Evolutionary conservation across 2,797 vertebrate genomes (phyloP), one percentile per base, ranked within the genome.

Genomic region (Margarornis squamiger): DNA sequence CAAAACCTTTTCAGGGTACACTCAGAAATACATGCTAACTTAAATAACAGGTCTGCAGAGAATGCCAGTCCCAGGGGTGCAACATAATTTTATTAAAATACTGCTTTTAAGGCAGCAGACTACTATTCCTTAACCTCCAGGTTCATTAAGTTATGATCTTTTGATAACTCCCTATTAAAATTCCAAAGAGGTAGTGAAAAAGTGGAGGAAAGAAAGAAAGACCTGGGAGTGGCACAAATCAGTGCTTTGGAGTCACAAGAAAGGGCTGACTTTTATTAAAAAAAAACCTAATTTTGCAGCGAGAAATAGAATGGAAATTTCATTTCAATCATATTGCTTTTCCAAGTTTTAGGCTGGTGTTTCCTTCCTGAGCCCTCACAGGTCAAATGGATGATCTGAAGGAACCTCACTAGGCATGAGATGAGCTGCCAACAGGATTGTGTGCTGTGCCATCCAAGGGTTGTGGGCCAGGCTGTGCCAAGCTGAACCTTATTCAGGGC

Each of bases 71-170:
- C 49, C 58, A 51, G 36, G 10, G 14, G 30, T 72, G n/a, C 27
- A 90, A 46, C 18, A 30, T 70, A 74, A 85, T 87, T 85, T 77
- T 72, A 91, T 93, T 92, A 86, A 86, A 94, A 93, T 66, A 63
- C 14, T 75, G 26, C 36, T 92, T 94, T 81, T 88, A 92, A 90
- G 65, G 66, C 29, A 83, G 84, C 39, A 91, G 30, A 36, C 34
- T 85, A 90, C 81, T 90, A 85, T 68, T 76, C 7, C 62, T 89
- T 91, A 72, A 89, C 81, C 75, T 79, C 57, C 26, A 83, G 30
- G 75, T 82, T 93, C 71, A 93, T 82, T 94, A 79, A 91, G 79
- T 10, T 48, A 43, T 7, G 12, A 82, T 85, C 32, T 75, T 81
- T 41, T 67, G 67, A 38, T 29, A 59, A 30, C 20, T 70, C 84